These are phyloP conservation scores for Catharus fuscescens DNA, from an alignment of 2,113 vertebrate genomes.

Conservation along the genomic window DNA sequence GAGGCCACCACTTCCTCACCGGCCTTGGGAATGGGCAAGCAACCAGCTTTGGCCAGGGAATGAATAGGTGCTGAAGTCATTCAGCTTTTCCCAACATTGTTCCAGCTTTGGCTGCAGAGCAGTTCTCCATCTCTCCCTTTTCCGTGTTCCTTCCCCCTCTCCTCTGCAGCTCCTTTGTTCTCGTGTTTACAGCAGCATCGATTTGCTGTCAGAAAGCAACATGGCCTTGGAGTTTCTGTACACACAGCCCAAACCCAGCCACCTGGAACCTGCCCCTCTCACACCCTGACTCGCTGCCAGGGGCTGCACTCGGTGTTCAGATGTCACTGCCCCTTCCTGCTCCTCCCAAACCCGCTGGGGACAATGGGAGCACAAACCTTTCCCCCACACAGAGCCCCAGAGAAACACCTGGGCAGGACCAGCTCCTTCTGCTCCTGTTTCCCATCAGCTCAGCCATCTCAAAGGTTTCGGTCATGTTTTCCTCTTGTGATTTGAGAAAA, in stretches of 20 bases:
- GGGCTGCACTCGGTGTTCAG: neutral
- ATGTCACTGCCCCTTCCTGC: neutral
- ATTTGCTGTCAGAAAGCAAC: conserved; percentile 64
- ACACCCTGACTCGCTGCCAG: rapidly evolving
- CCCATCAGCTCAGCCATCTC: neutral
- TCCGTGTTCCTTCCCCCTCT: conserved; percentile 54
- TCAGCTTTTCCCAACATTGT: conserved; percentile 57
- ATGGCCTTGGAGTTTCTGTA: conserved; percentile 37
- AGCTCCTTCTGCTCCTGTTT: neutral
- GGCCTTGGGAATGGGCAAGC: neutral
- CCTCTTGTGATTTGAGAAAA: neutral
- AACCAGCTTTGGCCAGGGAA: neutral
- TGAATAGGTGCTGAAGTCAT: neutral
- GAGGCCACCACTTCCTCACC: neutral
- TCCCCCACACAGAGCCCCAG: neutral
- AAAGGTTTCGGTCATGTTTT: neutral
- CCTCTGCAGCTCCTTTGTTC: conserved; percentile 63
- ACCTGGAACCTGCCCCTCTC: neutral
- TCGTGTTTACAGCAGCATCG: conserved; percentile 56
- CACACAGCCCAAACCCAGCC: neutral
- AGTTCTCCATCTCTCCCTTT: conserved; percentile 37
- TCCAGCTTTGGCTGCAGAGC: neutral
- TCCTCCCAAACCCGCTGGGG: neutral
- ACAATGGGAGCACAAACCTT: rapidly evolving
- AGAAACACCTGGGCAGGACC: neutral